phyloP scores from a whole-genome alignment of 2,888 invertebrate species.

The Leucophenga maculata region DNA sequence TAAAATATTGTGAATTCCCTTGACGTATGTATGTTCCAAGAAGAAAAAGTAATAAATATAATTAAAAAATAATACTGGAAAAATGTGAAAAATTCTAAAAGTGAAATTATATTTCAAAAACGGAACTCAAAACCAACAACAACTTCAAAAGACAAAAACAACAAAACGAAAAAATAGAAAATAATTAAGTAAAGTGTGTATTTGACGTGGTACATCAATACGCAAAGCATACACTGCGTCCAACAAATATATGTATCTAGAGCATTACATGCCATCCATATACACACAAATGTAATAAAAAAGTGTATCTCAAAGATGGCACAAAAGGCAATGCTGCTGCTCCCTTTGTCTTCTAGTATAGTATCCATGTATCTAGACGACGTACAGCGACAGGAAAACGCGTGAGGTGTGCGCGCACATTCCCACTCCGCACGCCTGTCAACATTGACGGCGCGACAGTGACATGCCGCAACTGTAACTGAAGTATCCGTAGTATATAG shows the following conservation, averaged over 20 bases:
- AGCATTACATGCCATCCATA: neutral
- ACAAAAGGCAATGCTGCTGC: conserved; percentile 1
- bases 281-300: too few species aligned
- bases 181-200: conserved; percentile 10
- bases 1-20: too few species aligned
- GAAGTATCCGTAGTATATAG: conserved; percentile 55
- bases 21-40: neutral
- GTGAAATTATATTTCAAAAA: conserved; percentile 10
- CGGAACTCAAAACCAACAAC: conserved; percentile 7
- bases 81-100: neutral
- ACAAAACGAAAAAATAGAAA: conserved; percentile 8
- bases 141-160: conserved; percentile 9
- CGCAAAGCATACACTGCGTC: neutral
- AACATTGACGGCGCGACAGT: conserved; percentile 47
- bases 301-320: conserved; percentile 2
- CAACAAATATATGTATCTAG: neutral
- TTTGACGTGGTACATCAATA: conserved; percentile 21
- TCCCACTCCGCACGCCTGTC: conserved; percentile 44
- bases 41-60: neutral
- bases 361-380: neutral
- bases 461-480: conserved; percentile 64
- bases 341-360: neutral
- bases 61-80: neutral
- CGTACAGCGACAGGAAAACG: conserved; percentile 3
- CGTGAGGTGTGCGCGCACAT: neutral